Evolutionary conservation across 2,113 vertebrate species (phyloP), one percentile per base, ranked within the genome.

Genomic region (Platichthys stellatus): DNA sequence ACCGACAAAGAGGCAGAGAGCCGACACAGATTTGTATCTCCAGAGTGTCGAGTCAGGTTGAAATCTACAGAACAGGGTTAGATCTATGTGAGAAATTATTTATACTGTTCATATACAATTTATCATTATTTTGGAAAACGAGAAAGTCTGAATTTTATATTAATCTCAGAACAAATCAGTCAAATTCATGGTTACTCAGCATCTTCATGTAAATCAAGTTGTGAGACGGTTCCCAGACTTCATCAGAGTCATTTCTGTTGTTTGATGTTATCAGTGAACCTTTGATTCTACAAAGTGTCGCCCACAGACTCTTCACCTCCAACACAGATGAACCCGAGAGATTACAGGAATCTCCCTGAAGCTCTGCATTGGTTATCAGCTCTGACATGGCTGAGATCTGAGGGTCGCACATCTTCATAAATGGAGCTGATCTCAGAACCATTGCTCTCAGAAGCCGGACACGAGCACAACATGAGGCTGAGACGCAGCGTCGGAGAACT

Each of bases 291-390:
- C 40, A 13, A 4, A 13, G 2, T 13, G 2, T 7, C 31, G 31
- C 31, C 6, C 31, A 6, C 31, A 31, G 31, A 31, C 6, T 31
- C 6, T 31, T 31, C 5, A 4, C 28, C 28, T 28, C 31, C 31
- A 31, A 10, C 35, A 43, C 40, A 43, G 40, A 43, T 43, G 3
- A 43, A 13, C 2, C 40, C 1, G 40, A 43, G 40, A 43, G 88
- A 83, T 83, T 79, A 71, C 13, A 67, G 84, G 76, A 86, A 86
- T 72, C 78, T 74, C 75, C 81, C 72, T 2, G 20, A 13, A 0
- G 9, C 6, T 63, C n/a, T 13, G 4, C 0, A 2, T 3, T 43
- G 6, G 1, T 38, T 69, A 69, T 60, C 61, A 70, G 69, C 64
- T 49, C n/a, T 62, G 45, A 43, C 40, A 43, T 43, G 11, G 40